phyloP scores from a whole-genome alignment of 2,888 invertebrate species.

The Selenia dentaria region DNA sequence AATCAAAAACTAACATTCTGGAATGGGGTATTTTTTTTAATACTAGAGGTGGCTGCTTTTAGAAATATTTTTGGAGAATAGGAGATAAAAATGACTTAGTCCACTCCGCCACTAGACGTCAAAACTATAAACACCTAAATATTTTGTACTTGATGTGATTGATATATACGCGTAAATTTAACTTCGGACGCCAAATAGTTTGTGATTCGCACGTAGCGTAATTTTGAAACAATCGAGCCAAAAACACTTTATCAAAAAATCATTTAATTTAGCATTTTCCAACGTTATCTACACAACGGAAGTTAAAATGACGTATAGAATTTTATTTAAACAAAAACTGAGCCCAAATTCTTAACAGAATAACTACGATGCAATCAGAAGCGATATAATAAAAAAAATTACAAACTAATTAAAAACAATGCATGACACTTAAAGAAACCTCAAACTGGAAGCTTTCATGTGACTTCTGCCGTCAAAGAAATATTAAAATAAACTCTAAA shows the following conservation, averaged over 20 bases:
- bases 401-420: slow-evolving; percentile 53
- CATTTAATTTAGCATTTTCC: slow-evolving; percentile 52
- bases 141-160: slow-evolving; percentile 70
- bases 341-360: slow-evolving; percentile 62
- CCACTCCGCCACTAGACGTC: slow-evolving; percentile 46
- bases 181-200: slow-evolving; percentile 68
- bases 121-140: slow-evolving; percentile 67
- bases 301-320: slow-evolving; percentile 47
- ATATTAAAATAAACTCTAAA: slow-evolving; percentile 59
- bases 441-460: slow-evolving; percentile 74
- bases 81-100: slow-evolving; percentile 57
- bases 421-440: slow-evolving; percentile 68
- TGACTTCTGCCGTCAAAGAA: slow-evolving; percentile 62
- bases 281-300: slow-evolving; percentile 62
- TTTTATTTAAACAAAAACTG: slow-evolving; percentile 46
- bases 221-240: slow-evolving; percentile 37
- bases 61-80: slow-evolving; percentile 46
- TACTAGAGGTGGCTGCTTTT: slow-evolving; percentile 54
- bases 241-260: slow-evolving; percentile 26
- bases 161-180: slow-evolving; percentile 60
- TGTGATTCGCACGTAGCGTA: slow-evolving; percentile 58
- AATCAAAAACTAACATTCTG: slow-evolving; percentile 42
- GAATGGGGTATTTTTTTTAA: slow-evolving; percentile 64
- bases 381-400: slow-evolving; percentile 67
- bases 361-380: slow-evolving; percentile 57